Evolutionary conservation across 2,797 vertebrate species (phyloP).

Genomic region (Pseudochromis fuscus): DNA sequence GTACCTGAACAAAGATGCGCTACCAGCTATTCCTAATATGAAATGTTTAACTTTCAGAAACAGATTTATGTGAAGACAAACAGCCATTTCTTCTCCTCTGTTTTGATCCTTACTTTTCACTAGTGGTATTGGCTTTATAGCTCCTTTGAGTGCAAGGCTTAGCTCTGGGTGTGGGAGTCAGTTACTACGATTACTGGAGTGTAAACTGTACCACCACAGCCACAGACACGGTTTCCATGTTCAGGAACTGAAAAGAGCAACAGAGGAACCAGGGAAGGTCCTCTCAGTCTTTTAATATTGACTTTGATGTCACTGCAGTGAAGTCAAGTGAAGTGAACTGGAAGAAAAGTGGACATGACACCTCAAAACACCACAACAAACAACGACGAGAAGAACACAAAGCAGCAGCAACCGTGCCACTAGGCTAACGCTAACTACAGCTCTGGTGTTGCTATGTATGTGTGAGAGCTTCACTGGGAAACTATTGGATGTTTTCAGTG

Average conservation of each 20-base stretch:
- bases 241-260: slow-evolving; percentile 35
- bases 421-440: not conserved
- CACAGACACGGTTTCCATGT: slow-evolving; percentile 34
- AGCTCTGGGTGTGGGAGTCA: slow-evolving; percentile 1
- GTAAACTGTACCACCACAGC: slow-evolving; percentile 12
- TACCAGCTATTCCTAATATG: not conserved
- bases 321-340: slow-evolving; percentile 36
- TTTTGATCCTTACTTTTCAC: slow-evolving; percentile 8
- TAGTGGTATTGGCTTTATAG: slow-evolving; percentile 8
- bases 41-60: not conserved
- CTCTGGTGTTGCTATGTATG: not conserved
- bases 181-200: slow-evolving; percentile 26
- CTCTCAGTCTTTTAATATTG: slow-evolving; percentile 8
- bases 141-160: slow-evolving; percentile 14
- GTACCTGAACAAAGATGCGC: not conserved
- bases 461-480: slow-evolving; percentile 6
- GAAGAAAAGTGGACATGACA: slow-evolving; percentile 8
- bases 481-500: slow-evolving; percentile 10
- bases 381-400: slow-evolving; percentile 11
- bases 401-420: slow-evolving; percentile 12
- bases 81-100: slow-evolving; percentile 1
- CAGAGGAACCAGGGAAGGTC: slow-evolving; percentile 13
- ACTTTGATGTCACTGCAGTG: slow-evolving; percentile 15
- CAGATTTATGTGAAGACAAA: not conserved
- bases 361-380: slow-evolving; percentile 26